Percentiles rank a stretch among this genome's conserved stretches.
Evolutionary conservation across 2,888 invertebrate genomes (phyloP).

Genomic region (Rhamphomyia laevipes): DNA sequence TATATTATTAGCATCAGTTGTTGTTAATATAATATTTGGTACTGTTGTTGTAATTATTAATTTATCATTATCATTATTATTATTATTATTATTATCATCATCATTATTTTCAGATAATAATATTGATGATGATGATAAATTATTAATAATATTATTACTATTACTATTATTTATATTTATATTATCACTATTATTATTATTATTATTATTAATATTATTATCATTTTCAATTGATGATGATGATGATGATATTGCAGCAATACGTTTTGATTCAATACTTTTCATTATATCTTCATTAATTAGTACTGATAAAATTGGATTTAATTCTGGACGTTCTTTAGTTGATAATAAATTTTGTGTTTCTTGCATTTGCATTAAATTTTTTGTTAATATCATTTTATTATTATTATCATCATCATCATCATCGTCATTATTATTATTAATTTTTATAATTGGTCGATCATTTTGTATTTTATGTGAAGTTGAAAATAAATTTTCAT

Average conservation of each 20-base stretch:
- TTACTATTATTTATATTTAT: no score
- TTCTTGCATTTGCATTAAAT: conserved; percentile 21
- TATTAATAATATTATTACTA: no score
- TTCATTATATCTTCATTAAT: conserved; percentile 43
- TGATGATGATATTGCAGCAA: conserved; percentile 13
- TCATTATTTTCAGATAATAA: conserved; percentile 13
- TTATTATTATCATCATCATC: conserved; percentile 12
- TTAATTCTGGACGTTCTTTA: conserved; percentile 36
- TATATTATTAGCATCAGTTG: conserved; percentile 14
- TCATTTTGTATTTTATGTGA: conserved; percentile 26
- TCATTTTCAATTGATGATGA: not conserved
- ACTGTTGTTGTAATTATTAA: not conserved
- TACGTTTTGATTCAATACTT: conserved; percentile 34
- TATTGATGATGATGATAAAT: not conserved
- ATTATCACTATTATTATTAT: no score
- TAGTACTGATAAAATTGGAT: conserved; percentile 37
- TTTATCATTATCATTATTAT: conserved; percentile 19
- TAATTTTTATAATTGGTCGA: conserved; percentile 11
- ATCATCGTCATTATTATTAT: conserved; percentile 7
- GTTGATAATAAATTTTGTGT: conserved; percentile 32
- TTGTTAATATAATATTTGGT: conserved; percentile 38
- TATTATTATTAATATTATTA: not conserved
- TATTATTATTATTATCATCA: conserved; percentile 21
- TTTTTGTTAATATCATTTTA: conserved; percentile 18
- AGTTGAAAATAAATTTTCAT: conserved; percentile 28